Evolutionary conservation across 2,797 vertebrate genomes (phyloP), one percentile per base, ranked within the genome.

Genomic region (Anguilla pacifica): DNA sequence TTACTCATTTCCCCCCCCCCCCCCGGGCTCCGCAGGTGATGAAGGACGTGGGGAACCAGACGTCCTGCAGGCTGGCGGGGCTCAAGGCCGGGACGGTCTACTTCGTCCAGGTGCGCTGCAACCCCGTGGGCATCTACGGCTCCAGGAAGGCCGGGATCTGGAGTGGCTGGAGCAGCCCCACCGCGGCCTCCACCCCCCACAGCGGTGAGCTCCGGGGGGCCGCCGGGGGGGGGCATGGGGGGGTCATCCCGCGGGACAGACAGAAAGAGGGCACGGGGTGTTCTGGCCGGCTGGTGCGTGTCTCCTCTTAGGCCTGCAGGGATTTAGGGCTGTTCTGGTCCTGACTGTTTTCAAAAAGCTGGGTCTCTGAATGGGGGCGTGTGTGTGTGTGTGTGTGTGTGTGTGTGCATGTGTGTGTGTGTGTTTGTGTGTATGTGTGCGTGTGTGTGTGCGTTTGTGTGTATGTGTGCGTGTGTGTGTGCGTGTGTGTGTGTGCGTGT

Each of bases 131-230:
- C 55, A 99, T 99, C 94, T 98, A 99, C 0, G 98, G 98, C 64
- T 99, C 98, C 88, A 97, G 98, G 89, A 99, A 98, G 89, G 97
- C 98, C 0, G 98, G 98, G 0, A 99, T 99, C 92, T 99, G 98
- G 98, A 99, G 98, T 5, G 98, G 98, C 87, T 99, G 98, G 98
- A 99, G 98, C 91, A 98, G 98, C 89, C 98, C 98, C 13, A 99
- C 98, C 0, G 98, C 98, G 0, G 98, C 98, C 9, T 99, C 98
- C 91, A 99, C 98, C 0, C 98, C 98, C 0, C 97, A 97, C 91
- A 98, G 96, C 25, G 98, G 98, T 99, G 93, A 96, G 95, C 89
- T 25, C 28, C 49, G 15, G 57, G 55, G 17, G 13, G 39, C 1
- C 49, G n/a, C 22, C 9, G 46, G 61, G 59, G 61, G 22, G 61